Base-by-base conservation (phyloP, 2,797 vertebrate genomes). In the Bradypodion pumilum region DNA sequence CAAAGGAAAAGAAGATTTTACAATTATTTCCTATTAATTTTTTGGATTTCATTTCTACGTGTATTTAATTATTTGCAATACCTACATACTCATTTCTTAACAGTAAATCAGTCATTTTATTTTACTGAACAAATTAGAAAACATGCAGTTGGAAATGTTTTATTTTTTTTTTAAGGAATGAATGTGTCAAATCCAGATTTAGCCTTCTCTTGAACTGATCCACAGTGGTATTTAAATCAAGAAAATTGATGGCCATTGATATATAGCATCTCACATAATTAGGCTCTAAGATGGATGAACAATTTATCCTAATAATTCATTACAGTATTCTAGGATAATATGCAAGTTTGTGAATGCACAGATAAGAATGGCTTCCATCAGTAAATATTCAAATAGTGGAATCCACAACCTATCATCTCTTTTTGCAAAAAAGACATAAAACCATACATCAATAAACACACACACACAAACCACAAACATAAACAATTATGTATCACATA, bases 21-120 rank as follows among this genome's bases (percentile, higher is more conserved):
- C 52, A 74, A 76, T 9, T 44, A 1, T 42, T 85, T 81, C 23
- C 65, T 66, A 1, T 63, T 25, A 81, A 79, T 87, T 80, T 85
- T 73, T 3, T 44, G 46, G 27, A 40, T 59, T 49, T 4, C 0
- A 62, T 3, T 3, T 12, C 69, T 25, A 46, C 56, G 19, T 68
- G 23, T 56, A 68, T 68, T 70, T 15, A 29, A 40, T 79, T 68
- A 79, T 66, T 68, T 79, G 63, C 29, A 32, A 21, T 46, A 32
- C 46, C 60, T 46, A 29, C 27, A 40, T 60, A 60, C 3, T 63
- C 59, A 62, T 65, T 49, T 35, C 25, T 68, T 2, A 2, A 21
- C 19, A 13, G 32, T 69, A 32, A 19, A 49, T 49, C 46, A 25
- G 3, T n/a, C 5, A 27, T 52, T 66, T 79, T 44, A 32, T 35